These are phyloP conservation scores for Meteorus sp. DNA, from an alignment of 1,140 invertebrate species.

Conservation along the genomic window DNA sequence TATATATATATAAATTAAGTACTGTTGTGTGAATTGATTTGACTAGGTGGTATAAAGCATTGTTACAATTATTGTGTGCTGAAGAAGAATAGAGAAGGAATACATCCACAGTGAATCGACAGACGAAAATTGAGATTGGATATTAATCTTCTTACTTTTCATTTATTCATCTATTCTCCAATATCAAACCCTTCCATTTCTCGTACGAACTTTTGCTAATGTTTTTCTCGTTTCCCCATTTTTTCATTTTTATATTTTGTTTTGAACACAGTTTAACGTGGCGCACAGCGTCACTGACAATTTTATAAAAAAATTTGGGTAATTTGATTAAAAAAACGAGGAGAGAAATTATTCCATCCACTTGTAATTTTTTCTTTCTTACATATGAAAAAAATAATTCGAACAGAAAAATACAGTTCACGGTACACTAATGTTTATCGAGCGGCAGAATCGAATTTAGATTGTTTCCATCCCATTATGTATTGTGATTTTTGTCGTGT, in stretches of 20 bases:
- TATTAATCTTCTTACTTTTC: conserved; percentile 36
- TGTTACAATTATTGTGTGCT: neutral
- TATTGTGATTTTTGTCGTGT: no score
- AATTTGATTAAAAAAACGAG: no score
- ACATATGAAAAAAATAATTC: no score
- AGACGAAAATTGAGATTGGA: conserved; percentile 45
- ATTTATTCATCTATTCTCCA: conserved; percentile 22
- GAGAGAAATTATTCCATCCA: conserved; percentile 18
- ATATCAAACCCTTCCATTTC: neutral
- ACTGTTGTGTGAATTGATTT: neutral
- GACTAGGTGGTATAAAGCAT: neutral
- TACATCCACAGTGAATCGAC: conserved; percentile 45
- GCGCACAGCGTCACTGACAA: conserved; percentile 48
- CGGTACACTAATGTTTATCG: no score
- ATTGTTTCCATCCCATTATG: no score
- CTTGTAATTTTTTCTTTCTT: conserved; percentile 21
- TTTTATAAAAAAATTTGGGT: conserved; percentile 48
- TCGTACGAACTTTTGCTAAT: neutral
- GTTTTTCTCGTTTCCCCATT: no score
- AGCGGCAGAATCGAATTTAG: no score
- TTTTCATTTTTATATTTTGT: conserved; percentile 37
- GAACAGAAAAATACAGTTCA: no score
- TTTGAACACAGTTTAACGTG: conserved; percentile 59
- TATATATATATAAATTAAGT: neutral
- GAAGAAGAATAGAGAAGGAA: conserved; percentile 8